Evolutionary conservation across 2,888 invertebrate genomes (phyloP).

Genomic region (Drosophila longiperda): DNA sequence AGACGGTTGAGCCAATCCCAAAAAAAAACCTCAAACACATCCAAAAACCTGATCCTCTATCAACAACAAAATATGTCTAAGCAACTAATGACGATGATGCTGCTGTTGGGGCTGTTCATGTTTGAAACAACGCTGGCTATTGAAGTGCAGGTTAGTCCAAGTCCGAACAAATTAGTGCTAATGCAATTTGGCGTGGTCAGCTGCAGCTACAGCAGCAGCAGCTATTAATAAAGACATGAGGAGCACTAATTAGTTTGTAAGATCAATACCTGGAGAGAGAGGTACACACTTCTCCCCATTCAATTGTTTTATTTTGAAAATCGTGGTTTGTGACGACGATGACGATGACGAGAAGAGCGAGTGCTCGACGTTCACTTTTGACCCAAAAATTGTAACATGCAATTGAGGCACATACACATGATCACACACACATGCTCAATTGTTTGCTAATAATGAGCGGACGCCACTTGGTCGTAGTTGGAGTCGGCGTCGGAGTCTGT

Average conservation of each 20-base stretch:
- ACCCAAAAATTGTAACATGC: constrained; percentile 83
- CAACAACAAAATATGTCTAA: constrained; percentile 21
- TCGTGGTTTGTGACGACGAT: constrained; percentile 20
- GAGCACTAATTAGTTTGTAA: constrained; percentile 36
- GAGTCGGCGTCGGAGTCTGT: constrained; percentile 38
- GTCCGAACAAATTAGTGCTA: constrained; percentile 31
- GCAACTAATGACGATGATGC: constrained; percentile 23
- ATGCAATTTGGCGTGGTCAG: constrained; percentile 18
- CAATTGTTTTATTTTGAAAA: constrained; percentile 25
- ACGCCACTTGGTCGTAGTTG: constrained; percentile 25
- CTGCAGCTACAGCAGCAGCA: neutral
- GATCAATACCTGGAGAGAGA: constrained; percentile 26
- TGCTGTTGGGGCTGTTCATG: constrained; percentile 35
- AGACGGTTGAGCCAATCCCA: constrained; percentile 59
- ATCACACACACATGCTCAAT: constrained; percentile 46
- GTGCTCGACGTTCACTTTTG: constrained; percentile 83
- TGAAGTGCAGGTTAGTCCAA: constrained; percentile 76
- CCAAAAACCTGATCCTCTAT: constrained; percentile 11
- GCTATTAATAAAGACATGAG: constrained; percentile 14
- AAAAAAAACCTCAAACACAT: neutral
- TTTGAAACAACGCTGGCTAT: constrained; percentile 53
- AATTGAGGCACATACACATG: constrained; percentile 49
- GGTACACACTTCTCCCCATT: constrained; percentile 38
- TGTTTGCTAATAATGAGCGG: constrained; percentile 63
- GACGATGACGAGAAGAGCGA: constrained; percentile 22